These are phyloP conservation scores for Adelges cooleyi DNA, from an alignment of 1,140 invertebrate genomes.

Conservation along the genomic window DNA sequence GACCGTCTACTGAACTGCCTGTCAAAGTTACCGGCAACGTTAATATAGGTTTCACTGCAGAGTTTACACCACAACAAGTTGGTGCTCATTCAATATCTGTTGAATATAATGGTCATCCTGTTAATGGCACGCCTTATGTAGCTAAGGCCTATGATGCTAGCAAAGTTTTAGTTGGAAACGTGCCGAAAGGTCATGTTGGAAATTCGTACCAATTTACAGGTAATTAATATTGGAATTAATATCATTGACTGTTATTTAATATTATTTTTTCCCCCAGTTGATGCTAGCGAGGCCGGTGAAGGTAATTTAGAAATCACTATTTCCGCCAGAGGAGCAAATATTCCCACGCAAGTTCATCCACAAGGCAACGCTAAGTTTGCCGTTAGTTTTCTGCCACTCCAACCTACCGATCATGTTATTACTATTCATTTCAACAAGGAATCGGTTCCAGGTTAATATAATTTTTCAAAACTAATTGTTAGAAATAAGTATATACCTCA, in stretches of 20 bases:
- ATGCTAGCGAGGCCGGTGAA: slow-evolving; percentile 92
- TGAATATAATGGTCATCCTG: slow-evolving; percentile 80
- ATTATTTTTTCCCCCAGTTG: slow-evolving; percentile 48
- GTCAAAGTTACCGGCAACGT: slow-evolving; percentile 82
- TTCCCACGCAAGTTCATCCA: slow-evolving; percentile 94
- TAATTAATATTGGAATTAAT: slow-evolving; percentile 31
- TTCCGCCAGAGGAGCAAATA: slow-evolving; percentile 80
- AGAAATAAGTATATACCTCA: too few species aligned
- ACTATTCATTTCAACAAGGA: slow-evolving; percentile 95
- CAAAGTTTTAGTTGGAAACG: slow-evolving; percentile 70
- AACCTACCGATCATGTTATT: slow-evolving; percentile 85
- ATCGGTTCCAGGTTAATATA: slow-evolving; percentile 46
- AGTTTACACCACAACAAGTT: slow-evolving; percentile 80
- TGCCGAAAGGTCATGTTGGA: slow-evolving; percentile 60
- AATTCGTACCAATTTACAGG: slow-evolving; percentile 79
- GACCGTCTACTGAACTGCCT: slow-evolving; percentile 64
- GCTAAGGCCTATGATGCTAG: slow-evolving; percentile 90
- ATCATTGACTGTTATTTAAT: background rate
- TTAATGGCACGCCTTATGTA: slow-evolving; percentile 81
- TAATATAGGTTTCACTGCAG: slow-evolving; percentile 71
- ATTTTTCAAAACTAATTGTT: background rate
- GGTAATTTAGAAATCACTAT: slow-evolving; percentile 97
- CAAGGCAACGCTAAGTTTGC: slow-evolving; percentile 81
- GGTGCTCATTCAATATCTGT: slow-evolving; percentile 80
- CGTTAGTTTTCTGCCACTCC: slow-evolving; percentile 87